These are phyloP conservation scores for Pygoscelis antarcticus DNA, from an alignment of 2,113 vertebrate species.

Conservation along the genomic window DNA sequence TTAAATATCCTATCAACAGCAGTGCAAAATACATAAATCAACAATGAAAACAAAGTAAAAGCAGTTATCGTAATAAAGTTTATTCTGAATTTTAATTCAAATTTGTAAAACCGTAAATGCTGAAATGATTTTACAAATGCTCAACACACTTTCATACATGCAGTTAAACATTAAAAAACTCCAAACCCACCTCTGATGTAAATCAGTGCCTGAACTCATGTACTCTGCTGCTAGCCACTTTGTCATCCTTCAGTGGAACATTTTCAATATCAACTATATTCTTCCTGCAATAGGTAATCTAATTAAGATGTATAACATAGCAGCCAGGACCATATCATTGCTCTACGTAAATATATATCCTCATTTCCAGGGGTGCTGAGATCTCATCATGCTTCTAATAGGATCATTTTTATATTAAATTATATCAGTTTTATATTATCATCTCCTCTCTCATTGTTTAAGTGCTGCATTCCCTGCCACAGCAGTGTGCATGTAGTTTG, in stretches of 20 bases:
- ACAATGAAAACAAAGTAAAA: neutral
- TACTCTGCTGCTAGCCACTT: neutral
- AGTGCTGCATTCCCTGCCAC: neutral
- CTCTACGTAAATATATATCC: conserved; percentile 11
- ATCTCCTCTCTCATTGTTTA: neutral
- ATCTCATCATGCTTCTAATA: neutral
- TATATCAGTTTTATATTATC: neutral
- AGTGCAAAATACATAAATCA: neutral
- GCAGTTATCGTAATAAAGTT: neutral
- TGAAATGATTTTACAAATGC: neutral
- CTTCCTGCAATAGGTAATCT: neutral
- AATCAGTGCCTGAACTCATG: neutral
- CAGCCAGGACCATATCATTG: neutral
- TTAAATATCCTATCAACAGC: neutral
- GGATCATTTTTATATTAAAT: conserved; percentile 24
- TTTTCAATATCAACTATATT: neutral
- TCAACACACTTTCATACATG: neutral
- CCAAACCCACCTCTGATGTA: neutral
- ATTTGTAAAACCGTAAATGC: neutral
- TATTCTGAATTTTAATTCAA: neutral
- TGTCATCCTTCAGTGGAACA: neutral
- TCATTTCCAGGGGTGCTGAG: conserved; percentile 22
- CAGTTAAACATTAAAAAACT: neutral
- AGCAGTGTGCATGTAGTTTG: neutral
- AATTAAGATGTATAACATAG: conserved; percentile 10